A percentile compares a stretch with the other conserved stretches of the same genome.
Evolutionary conservation across 2,888 invertebrate species (phyloP).

Genomic region (Drosophila stalkeri): DNA sequence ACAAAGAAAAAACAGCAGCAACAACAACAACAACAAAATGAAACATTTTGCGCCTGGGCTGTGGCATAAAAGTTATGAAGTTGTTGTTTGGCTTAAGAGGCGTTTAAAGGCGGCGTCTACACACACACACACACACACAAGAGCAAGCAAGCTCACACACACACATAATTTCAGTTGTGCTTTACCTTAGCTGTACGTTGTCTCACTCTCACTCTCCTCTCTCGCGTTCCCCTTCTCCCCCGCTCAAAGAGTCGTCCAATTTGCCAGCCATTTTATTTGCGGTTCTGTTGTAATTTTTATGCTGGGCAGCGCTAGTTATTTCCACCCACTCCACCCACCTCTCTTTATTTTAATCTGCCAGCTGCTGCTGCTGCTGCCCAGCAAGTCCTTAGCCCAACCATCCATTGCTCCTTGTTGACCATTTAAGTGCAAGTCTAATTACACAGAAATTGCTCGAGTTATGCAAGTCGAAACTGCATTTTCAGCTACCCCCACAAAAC

Average conservation of each 20-base stretch:
- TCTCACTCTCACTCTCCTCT: too few species aligned
- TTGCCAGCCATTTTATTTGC: constrained; percentile 76
- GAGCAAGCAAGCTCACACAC: constrained; percentile 13
- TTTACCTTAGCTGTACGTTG: constrained; percentile 10
- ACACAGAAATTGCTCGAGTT: constrained; percentile 63
- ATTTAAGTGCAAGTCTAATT: constrained; percentile 77
- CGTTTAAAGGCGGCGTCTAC: constrained; percentile 56
- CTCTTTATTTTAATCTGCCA: constrained; percentile 59
- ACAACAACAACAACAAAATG: constrained; percentile 19
- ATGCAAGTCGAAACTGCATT: constrained; percentile 31
- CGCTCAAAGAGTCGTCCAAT: constrained; percentile 46
- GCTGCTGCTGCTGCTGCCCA: constrained; percentile 21
- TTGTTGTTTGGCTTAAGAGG: constrained; percentile 45
- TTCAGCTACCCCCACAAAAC: neutral
- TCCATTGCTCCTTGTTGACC: constrained; percentile 66
- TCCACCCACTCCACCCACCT: neutral
- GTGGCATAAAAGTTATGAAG: constrained; percentile 43
- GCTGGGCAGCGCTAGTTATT: constrained; percentile 10
- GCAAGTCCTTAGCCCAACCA: neutral
- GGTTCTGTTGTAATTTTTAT: constrained; percentile 68
- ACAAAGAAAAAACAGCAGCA: constrained; percentile 10
- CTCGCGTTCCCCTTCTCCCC: neutral
- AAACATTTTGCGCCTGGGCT: constrained; percentile 40
- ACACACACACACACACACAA: constrained; percentile 16
- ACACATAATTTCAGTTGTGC: constrained; percentile 57